These are phyloP conservation scores for Holcopasites calliopsidis DNA, from an alignment of 1,140 invertebrate species.

Conservation along the genomic window DNA sequence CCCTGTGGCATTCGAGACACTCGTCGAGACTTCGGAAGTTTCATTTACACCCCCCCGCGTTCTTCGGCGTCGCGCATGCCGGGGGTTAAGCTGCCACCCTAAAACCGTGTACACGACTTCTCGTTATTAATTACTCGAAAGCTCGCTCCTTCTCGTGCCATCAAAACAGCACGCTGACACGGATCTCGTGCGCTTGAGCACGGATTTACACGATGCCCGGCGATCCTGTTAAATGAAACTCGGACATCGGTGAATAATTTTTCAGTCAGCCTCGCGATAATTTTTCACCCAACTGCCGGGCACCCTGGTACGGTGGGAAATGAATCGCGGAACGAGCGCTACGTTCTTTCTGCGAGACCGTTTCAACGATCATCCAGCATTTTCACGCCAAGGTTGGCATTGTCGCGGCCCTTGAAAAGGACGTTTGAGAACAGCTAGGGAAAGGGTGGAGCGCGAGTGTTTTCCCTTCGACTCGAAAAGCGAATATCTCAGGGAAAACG, in stretches of 20 bases:
- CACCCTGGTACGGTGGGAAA: too few relatives aligned
- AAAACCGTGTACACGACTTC: slow-evolving; percentile 29
- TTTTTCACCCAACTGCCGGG: slow-evolving; percentile 26
- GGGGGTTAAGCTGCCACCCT: slow-evolving; percentile 20
- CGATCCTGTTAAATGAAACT: slow-evolving; percentile 40
- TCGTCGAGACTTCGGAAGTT: slow-evolving; percentile 22
- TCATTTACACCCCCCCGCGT: slow-evolving; percentile 26
- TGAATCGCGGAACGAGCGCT: too few relatives aligned
- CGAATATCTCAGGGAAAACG: slow-evolving; percentile 11
- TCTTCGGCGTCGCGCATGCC: slow-evolving; percentile 14
- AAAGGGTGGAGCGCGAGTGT: neutral
- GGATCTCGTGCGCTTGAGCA: neutral
- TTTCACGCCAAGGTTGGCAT: neutral
- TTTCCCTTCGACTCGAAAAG: neutral
- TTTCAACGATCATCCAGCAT: neutral
- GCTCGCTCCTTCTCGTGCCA: neutral
- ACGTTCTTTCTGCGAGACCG: too few relatives aligned
- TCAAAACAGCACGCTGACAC: slow-evolving; percentile 31
- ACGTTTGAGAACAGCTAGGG: neutral
- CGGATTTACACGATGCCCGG: slow-evolving; percentile 16
- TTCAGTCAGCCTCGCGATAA: slow-evolving; percentile 15
- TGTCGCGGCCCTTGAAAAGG: neutral
- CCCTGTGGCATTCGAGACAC: slow-evolving; percentile 23
- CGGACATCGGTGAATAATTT: slow-evolving; percentile 28
- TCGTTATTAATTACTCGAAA: slow-evolving; percentile 41